Evolutionary conservation across 2,113 vertebrate species (phyloP).

Genomic region (Tragelaphus imberbis): DNA sequence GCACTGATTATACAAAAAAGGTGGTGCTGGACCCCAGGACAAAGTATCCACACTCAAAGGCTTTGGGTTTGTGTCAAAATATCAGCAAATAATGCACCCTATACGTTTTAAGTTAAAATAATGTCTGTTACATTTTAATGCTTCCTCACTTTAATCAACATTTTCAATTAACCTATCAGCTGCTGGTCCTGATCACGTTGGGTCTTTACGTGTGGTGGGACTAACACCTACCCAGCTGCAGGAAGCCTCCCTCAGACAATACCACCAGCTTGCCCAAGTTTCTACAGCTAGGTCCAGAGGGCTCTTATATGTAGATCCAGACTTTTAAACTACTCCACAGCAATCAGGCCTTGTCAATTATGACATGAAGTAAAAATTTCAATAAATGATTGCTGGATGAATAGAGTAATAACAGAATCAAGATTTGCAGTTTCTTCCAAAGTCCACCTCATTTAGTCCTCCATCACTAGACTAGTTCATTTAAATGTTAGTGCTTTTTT

Average conservation of each 20-base stretch:
- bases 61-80: background rate
- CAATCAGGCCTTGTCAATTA: background rate
- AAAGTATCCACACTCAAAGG: background rate
- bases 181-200: background rate
- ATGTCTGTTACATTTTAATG: background rate
- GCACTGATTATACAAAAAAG: background rate
- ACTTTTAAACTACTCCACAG: background rate
- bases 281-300: background rate
- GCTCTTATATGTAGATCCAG: background rate
- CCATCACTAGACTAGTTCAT: background rate
- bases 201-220: accelerated
- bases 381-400: background rate
- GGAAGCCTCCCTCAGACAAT: background rate
- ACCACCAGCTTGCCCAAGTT: background rate
- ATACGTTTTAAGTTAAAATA: background rate
- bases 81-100: background rate
- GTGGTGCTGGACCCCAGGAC: background rate
- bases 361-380: background rate
- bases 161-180: background rate
- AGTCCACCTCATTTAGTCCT: background rate
- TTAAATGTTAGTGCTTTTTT: background rate
- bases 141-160: background rate
- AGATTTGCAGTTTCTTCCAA: background rate
- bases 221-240: background rate
- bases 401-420: background rate